Percentiles rank a stretch among this genome's conserved stretches.
These are phyloP conservation scores for Nineta flava DNA, from an alignment of 2,888 invertebrate genomes.

Conservation along the genomic window DNA sequence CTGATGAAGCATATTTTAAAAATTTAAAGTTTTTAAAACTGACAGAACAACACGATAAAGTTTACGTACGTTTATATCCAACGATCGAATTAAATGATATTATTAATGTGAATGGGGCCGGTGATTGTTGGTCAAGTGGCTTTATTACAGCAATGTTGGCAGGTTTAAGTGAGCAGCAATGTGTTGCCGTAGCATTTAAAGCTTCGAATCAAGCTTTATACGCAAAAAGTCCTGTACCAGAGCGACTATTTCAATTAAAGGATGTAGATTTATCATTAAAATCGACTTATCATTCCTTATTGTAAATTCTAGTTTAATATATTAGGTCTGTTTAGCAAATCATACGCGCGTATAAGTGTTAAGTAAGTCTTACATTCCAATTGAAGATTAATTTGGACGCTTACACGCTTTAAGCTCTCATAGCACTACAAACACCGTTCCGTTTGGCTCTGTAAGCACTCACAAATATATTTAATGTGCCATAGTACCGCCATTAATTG, in stretches of 20 bases:
- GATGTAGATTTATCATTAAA: background rate
- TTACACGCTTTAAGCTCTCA: no score
- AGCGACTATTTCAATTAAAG: slow-evolving; percentile 19
- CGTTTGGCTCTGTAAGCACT: no score
- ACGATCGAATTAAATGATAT: slow-evolving; percentile 28
- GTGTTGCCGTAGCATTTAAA: slow-evolving; percentile 42
- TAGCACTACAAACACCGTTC: no score
- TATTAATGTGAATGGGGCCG: slow-evolving; percentile 67
- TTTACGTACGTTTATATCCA: slow-evolving; percentile 28
- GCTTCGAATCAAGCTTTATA: slow-evolving; percentile 43
- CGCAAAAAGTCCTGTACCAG: slow-evolving; percentile 43
- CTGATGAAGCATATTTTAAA: slow-evolving; percentile 17
- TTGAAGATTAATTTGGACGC: no score
- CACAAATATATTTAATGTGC: no score
- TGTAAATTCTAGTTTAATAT: background rate
- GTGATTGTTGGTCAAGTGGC: slow-evolving; percentile 60
- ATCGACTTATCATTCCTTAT: background rate
- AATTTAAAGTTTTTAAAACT: slow-evolving; percentile 7
- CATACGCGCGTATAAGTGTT: no score
- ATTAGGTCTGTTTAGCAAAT: no score
- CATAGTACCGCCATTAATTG: no score
- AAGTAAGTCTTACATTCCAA: no score
- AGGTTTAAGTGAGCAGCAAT: slow-evolving; percentile 35
- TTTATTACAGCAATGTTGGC: slow-evolving; percentile 46
- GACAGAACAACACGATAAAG: slow-evolving; percentile 2